Evolutionary conservation across 2,797 vertebrate species (phyloP).

Genomic region (Melopsittacus undulatus): DNA sequence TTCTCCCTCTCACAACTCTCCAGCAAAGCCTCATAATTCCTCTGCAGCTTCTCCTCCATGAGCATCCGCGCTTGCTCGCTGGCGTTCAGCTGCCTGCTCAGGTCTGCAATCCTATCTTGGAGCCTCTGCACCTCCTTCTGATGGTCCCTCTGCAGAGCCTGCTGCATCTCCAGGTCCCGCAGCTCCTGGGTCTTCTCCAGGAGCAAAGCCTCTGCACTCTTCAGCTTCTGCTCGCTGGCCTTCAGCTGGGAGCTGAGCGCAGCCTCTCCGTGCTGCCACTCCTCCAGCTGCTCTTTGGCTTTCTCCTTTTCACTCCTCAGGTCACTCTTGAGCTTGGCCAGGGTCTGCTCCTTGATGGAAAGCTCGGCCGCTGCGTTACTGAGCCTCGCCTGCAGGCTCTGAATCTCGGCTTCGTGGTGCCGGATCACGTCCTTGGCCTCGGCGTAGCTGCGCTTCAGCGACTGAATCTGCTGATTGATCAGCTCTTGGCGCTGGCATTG

Average conservation of each 20-base stretch:
- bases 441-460: constrained; percentile 89
- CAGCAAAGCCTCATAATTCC: constrained; percentile 83
- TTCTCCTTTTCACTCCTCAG: constrained; percentile 88
- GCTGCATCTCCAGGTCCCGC: constrained; percentile 88
- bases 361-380: constrained; percentile 88
- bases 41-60: constrained; percentile 90
- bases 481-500: constrained; percentile 90
- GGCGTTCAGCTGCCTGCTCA: constrained; percentile 83
- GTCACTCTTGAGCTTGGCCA: constrained; percentile 89
- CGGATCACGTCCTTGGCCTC: constrained; percentile 90
- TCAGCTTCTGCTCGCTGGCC: constrained; percentile 90
- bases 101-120: constrained; percentile 87
- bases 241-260: constrained; percentile 85
- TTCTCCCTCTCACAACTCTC: constrained; percentile 90
- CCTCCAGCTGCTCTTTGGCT: constrained; percentile 87
- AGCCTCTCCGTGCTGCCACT: constrained; percentile 82
- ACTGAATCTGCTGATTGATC: constrained; percentile 89
- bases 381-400: constrained; percentile 88
- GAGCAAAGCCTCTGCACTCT: constrained; percentile 87
- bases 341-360: constrained; percentile 87
- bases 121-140: constrained; percentile 89
- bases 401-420: constrained; percentile 90
- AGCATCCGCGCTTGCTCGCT: constrained; percentile 87
- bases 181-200: constrained; percentile 91
- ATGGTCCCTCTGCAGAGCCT: constrained; percentile 90